Evolutionary conservation across 2,113 vertebrate genomes (phyloP), one percentile per base, ranked within the genome.

Genomic region (Brevimyrus niger): DNA sequence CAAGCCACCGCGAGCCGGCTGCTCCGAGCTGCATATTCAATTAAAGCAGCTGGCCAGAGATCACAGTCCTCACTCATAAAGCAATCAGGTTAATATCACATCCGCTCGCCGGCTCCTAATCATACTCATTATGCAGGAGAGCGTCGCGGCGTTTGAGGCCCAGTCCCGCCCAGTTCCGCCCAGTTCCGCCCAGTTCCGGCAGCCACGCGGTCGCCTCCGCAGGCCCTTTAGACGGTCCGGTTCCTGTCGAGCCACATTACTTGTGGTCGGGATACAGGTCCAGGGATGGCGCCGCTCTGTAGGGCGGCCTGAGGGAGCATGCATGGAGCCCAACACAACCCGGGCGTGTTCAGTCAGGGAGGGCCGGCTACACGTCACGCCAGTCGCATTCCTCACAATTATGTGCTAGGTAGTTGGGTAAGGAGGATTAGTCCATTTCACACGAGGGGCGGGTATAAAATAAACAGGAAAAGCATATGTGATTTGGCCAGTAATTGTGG

Each of bases 71-170:
- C 83, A 48, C 46, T 85, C 83, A 85, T 85, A 44, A 47, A 47
- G 47, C 47, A 48, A 85, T 85, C 42, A 85, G 83, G 83, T 85
- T 48, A 85, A 85, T 85, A 85, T 85, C 44, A 48, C 44, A 85
- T 85, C 44, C 83, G n/a, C 83, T 27, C 21, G 47, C 44, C n/a
- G n/a, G 83, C 44, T 19, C 46, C 44, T 50, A 48, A 85, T 85
- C 50, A 48, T 27, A 48, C 44, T 85, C 83, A 85, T 85, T 85
- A 85, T 48, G 44, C 47, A 85, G 9, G 44, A 85, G 11, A 31
- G 83, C 21, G 3, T 2, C 11, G 4, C 0, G 5, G 6, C 4
- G 13, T 42, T 42, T 42, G 73, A 38, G 35, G 73, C 15, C 11
- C 6, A 0, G 35, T 76, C 0, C 31, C 27, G 73, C 73, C 69